A percentile compares a stretch with the other conserved stretches of the same genome.
Evolutionary conservation across 2,888 invertebrate genomes (phyloP).

Genomic region (Iphiclides podalirius): DNA sequence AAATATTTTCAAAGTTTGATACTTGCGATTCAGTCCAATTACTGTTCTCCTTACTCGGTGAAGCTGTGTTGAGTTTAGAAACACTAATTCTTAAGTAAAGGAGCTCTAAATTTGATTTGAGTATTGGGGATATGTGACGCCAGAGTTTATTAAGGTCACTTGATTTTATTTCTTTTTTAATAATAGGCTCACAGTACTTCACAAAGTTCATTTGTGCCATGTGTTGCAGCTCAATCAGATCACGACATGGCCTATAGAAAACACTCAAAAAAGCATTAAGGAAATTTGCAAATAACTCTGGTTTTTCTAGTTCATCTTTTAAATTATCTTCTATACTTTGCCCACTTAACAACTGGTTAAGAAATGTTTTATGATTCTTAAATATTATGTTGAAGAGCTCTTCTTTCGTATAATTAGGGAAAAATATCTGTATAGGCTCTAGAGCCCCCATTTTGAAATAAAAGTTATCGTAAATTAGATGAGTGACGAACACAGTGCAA

Average conservation of each 20-base stretch:
- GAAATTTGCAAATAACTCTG: conserved; percentile 87
- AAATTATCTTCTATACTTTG: conserved; percentile 46
- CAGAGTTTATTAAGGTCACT: conserved; percentile 86
- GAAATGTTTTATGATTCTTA: conserved; percentile 54
- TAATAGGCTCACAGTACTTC: conserved; percentile 89
- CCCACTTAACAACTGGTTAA: conserved; percentile 48
- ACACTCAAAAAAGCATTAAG: conserved; percentile 90
- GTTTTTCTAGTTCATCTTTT: conserved; percentile 53
- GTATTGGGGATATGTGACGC: conserved; percentile 87
- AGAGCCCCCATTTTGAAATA: conserved; percentile 83
- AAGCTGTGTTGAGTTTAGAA: conserved; percentile 41
- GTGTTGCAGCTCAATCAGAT: conserved; percentile 89
- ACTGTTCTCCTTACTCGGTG: conserved; percentile 59
- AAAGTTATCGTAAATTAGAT: conserved; percentile 90
- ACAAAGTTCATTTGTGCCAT: conserved; percentile 88
- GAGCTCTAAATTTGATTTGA: conserved; percentile 87
- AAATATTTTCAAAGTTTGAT: conserved; percentile 54
- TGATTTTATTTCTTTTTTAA: conserved; percentile 81
- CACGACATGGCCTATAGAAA: conserved; percentile 91
- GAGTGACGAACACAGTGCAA: conserved; percentile 87
- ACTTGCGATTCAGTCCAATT: conserved; percentile 30
- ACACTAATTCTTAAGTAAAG: conserved; percentile 85
- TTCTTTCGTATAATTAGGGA: conserved; percentile 90
- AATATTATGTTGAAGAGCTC: conserved; percentile 79
- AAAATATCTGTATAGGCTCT: conserved; percentile 87